phyloP scores from a whole-genome alignment of 2,797 vertebrate genomes.

The Momotus momota region DNA sequence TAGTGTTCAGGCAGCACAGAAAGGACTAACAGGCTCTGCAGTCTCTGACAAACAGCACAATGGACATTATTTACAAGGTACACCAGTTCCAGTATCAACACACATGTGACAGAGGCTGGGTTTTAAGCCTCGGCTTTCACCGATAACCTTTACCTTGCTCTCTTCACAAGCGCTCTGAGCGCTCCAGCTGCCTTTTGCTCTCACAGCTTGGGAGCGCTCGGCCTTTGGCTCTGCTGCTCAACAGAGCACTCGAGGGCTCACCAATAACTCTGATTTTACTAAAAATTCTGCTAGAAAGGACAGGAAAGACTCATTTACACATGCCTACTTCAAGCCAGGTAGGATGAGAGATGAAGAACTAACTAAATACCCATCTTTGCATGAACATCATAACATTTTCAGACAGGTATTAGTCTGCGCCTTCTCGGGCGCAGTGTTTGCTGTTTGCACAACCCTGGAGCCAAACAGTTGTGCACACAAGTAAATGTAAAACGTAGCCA shows the following conservation, averaged over 20 bases:
- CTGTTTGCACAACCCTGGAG: neutral
- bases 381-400: neutral
- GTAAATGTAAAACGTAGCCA: neutral
- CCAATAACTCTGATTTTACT: neutral
- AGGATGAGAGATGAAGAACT: neutral
- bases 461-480: neutral
- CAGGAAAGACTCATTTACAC: neutral
- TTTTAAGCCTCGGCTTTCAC: neutral
- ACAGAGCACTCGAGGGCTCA: accelerated
- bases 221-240: neutral
- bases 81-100: neutral
- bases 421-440: accelerated
- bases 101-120: neutral
- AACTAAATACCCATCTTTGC: neutral
- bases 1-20: neutral
- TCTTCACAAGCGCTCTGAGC: neutral
- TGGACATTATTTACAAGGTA: neutral
- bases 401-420: neutral
- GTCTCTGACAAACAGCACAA: neutral
- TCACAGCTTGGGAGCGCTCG: neutral
- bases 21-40: neutral
- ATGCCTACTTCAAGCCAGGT: neutral
- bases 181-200: neutral
- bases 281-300: neutral
- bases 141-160: neutral